Conservation (phyloP, 1,140 invertebrate genomes). For the Euschistus heros region DNA sequence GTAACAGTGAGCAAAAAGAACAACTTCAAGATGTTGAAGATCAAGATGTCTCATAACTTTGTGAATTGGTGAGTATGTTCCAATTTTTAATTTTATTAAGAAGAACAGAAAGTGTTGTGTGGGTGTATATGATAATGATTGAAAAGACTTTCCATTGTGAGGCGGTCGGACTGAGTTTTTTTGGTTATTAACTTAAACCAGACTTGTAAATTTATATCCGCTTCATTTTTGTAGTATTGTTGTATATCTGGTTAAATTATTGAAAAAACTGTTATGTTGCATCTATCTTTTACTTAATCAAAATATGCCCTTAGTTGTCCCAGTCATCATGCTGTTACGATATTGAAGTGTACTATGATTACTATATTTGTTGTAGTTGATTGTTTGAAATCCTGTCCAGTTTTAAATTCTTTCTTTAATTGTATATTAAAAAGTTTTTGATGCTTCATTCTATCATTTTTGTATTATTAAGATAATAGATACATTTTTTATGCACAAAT, state of each 20-base stretch:
- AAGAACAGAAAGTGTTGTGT: constrained; percentile 16
- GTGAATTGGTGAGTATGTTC: constrained; percentile 1
- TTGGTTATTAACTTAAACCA: constrained; percentile 22
- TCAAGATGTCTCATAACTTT: constrained; percentile 79
- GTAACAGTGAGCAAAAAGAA: constrained; percentile 77
- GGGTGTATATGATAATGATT: constrained; percentile 17
- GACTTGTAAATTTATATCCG: constrained; percentile 23
- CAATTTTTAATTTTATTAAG: constrained; percentile 3
- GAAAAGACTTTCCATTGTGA: constrained; percentile 19
- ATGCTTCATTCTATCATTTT: too few species aligned
- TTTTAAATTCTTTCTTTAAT: too few species aligned
- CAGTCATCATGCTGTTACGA: too few species aligned
- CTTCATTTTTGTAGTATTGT: constrained; percentile 18
- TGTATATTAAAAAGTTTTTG: too few species aligned
- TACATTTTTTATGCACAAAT: too few species aligned
- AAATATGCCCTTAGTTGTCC: too few species aligned
- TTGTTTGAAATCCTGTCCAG: too few species aligned
- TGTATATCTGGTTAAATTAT: constrained; percentile 17
- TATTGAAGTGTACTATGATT: too few species aligned
- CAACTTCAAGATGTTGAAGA: constrained; percentile 83
- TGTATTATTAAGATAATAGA: too few species aligned
- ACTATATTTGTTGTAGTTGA: too few species aligned
- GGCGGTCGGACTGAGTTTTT: constrained; percentile 15
- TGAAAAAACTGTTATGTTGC: constrained; percentile 11
- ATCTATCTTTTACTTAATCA: constrained; percentile 1